phyloP scores from a whole-genome alignment of 2,888 invertebrate species.

The Loripinus fragilis region DNA sequence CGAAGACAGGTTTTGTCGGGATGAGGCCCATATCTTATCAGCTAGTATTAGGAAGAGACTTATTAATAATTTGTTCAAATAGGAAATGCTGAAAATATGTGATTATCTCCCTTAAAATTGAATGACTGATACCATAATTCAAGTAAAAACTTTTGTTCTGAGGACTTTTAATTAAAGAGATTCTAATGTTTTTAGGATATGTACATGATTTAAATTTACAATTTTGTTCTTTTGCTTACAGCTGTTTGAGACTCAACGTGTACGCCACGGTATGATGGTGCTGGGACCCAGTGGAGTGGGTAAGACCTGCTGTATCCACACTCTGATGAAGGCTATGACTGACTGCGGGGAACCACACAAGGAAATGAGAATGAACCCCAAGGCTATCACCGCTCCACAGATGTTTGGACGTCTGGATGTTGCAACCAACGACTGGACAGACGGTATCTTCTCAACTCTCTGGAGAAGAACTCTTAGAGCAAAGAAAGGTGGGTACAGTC shows the following conservation, averaged over 20 bases:
- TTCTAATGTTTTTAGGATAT: too few relatives aligned
- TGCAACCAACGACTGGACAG: conserved; percentile 99
- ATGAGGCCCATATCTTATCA: too few relatives aligned
- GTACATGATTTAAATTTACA: too few relatives aligned
- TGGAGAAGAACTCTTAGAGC: conserved; percentile 97
- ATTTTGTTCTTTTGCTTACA: conserved; percentile 45
- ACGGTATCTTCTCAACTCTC: conserved; percentile 97
- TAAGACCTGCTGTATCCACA: conserved; percentile 95
- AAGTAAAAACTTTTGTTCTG: too few relatives aligned
- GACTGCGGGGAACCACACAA: conserved; percentile 93
- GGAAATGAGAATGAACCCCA: conserved; percentile 99
- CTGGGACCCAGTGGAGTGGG: conserved; percentile 97
- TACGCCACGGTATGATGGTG: conserved; percentile 88
- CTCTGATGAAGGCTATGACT: conserved; percentile 95
- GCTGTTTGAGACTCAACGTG: conserved; percentile 84
- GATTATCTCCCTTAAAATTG: too few relatives aligned
- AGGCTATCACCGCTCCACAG: conserved; percentile 98
- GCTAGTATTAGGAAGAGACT: too few relatives aligned
- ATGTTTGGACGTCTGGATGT: conserved; percentile 99
- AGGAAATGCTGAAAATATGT: too few relatives aligned
- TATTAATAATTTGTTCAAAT: too few relatives aligned
- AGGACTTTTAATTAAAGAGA: too few relatives aligned
- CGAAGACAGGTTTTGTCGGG: too few relatives aligned
- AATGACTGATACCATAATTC: too few relatives aligned
- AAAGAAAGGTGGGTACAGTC: conserved; percentile 90